These are phyloP conservation scores for Idaea straminata DNA, from an alignment of 2,888 invertebrate genomes.

Conservation along the genomic window DNA sequence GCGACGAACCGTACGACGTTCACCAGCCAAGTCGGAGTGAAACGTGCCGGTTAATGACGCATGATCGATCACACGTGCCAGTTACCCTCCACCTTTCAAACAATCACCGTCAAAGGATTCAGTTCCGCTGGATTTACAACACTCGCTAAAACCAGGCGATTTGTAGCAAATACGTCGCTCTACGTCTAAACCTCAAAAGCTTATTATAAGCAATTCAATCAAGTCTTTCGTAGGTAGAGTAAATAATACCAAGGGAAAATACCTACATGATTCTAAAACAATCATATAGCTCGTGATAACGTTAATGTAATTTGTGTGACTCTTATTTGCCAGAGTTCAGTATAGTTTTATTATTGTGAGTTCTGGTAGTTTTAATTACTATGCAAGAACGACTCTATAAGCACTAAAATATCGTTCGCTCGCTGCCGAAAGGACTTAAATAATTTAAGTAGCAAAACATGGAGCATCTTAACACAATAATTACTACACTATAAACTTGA, in stretches of 20 bases:
- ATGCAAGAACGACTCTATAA: background rate
- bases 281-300: no score
- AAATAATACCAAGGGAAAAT: no score
- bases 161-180: background rate
- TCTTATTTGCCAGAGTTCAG: no score
- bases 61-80: conserved; percentile 44
- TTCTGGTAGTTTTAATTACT: background rate
- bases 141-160: background rate
- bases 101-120: background rate
- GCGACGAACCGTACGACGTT: conserved; percentile 46
- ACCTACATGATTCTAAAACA: no score
- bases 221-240: background rate
- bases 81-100: background rate
- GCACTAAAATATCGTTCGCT: background rate
- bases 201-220: background rate
- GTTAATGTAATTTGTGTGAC: background rate
- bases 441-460: background rate
- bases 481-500: conserved; percentile 4
- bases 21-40: conserved; percentile 34
- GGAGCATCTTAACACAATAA: background rate
- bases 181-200: background rate
- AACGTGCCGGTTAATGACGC: conserved; percentile 36
- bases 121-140: background rate
- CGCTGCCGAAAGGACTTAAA: background rate
- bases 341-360: background rate